These are phyloP conservation scores for Frieseomelitta varia DNA, from an alignment of 1,140 invertebrate species.

Conservation along the genomic window DNA sequence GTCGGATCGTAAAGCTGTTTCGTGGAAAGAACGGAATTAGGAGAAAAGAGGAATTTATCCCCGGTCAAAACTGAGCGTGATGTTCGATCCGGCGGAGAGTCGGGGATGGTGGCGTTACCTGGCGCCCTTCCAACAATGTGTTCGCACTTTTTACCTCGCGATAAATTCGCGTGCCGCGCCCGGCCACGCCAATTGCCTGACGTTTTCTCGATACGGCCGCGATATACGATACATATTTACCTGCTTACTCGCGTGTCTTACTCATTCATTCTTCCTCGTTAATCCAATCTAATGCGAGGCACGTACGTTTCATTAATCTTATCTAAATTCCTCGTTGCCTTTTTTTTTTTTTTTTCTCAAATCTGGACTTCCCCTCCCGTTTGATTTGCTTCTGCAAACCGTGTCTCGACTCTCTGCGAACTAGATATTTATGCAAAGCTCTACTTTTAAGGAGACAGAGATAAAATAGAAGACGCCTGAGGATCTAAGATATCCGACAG, in stretches of 20 bases:
- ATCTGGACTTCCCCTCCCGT: not conserved
- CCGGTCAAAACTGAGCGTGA: not conserved
- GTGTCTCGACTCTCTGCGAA: not conserved
- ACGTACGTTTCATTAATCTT: no score
- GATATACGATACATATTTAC: no score
- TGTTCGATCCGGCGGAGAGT: constrained; percentile 16
- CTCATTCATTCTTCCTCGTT: no score
- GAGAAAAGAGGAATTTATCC: constrained; percentile 1
- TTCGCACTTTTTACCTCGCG: constrained; percentile 47
- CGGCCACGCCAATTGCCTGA: not conserved
- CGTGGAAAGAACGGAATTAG: not conserved
- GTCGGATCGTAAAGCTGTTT: not conserved
- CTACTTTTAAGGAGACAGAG: not conserved
- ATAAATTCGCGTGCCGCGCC: constrained; percentile 36
- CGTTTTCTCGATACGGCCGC: constrained; percentile 1
- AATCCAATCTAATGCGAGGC: no score
- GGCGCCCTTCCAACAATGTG: constrained; percentile 55
- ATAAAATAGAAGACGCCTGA: not conserved
- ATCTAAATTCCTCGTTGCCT: not conserved
- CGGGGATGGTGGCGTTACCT: constrained; percentile 38
- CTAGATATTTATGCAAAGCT: not conserved
- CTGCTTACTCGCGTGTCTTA: no score
- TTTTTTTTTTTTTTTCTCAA: not conserved
- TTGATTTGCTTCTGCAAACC: not conserved
- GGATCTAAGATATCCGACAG: no score